Conservation (phyloP, 1,140 invertebrate genomes). For the Drosophila erecta region DNA sequence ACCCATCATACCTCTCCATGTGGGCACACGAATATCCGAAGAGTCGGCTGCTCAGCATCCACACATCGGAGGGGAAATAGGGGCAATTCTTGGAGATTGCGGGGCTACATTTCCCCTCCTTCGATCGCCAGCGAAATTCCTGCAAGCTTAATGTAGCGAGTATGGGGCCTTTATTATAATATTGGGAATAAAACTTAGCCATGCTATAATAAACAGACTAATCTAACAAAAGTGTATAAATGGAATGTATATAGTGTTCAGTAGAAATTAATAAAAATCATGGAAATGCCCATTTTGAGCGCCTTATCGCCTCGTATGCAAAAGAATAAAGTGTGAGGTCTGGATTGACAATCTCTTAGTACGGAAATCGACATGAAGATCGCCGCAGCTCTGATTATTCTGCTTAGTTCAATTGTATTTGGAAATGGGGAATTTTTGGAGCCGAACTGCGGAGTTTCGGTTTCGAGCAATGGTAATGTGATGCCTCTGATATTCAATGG, state of each 20-base stretch:
- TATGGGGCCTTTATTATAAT: background rate
- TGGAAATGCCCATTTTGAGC: background rate
- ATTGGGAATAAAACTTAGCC: too few relatives aligned
- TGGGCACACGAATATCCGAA: slow-evolving; percentile 54
- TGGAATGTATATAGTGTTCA: background rate
- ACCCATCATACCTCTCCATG: slow-evolving; percentile 22
- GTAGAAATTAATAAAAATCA: background rate
- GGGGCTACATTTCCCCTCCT: slow-evolving; percentile 15
- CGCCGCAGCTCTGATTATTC: background rate
- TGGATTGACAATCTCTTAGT: background rate
- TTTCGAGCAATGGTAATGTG: background rate
- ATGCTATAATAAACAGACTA: background rate
- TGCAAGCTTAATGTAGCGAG: background rate
- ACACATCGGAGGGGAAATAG: slow-evolving; percentile 8
- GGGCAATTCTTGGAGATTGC: slow-evolving; percentile 14
- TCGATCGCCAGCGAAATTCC: slow-evolving; percentile 1
- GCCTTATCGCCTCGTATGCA: background rate
- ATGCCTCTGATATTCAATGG: background rate
- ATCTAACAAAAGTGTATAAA: background rate
- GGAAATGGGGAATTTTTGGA: slow-evolving; percentile 13
- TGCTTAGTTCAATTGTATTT: background rate
- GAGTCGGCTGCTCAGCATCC: slow-evolving; percentile 66
- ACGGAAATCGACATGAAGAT: background rate
- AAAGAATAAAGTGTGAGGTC: background rate
- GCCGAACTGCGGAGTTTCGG: background rate